phyloP scores from a whole-genome alignment of 1,140 invertebrate species.

The Drosophila rufa region DNA sequence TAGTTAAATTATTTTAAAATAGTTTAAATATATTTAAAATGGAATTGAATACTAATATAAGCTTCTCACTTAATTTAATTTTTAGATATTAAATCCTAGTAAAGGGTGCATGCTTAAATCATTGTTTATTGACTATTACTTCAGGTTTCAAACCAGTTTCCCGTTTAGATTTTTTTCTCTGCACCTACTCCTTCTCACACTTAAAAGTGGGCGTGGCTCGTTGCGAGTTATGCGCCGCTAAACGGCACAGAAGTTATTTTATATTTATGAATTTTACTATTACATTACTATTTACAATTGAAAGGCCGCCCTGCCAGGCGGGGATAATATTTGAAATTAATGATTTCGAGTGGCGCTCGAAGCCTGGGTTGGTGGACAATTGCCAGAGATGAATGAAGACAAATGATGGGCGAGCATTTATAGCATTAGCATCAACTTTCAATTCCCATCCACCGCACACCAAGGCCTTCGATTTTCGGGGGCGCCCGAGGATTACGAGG shows the following conservation, averaged over 20 bases:
- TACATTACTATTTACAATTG: conserved; percentile 37
- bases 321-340: conserved; percentile 52
- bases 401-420: conserved; percentile 44
- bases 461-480: conserved; percentile 7
- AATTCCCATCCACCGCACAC: conserved; percentile 7
- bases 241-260: conserved; percentile 52
- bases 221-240: conserved; percentile 36
- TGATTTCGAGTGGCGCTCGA: conserved; percentile 39
- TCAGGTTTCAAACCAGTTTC: not conserved
- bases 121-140: too few relatives aligned
- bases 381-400: conserved; percentile 44
- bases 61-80: not conserved
- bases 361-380: conserved; percentile 35
- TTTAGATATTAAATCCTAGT: not conserved
- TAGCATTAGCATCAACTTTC: conserved; percentile 44
- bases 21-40: too few relatives aligned
- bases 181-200: not conserved
- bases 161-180: not conserved
- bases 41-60: too few relatives aligned
- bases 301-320: conserved; percentile 5
- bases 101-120: not conserved
- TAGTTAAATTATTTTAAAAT: too few relatives aligned
- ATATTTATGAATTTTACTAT: conserved; percentile 60
- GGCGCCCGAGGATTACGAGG: conserved; percentile 30
- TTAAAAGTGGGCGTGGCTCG: conserved; percentile 8